A percentile compares a stretch with the other conserved stretches of the same genome.
These are phyloP conservation scores for Sipha flava DNA, from an alignment of 1,140 invertebrate species.

Conservation along the genomic window DNA sequence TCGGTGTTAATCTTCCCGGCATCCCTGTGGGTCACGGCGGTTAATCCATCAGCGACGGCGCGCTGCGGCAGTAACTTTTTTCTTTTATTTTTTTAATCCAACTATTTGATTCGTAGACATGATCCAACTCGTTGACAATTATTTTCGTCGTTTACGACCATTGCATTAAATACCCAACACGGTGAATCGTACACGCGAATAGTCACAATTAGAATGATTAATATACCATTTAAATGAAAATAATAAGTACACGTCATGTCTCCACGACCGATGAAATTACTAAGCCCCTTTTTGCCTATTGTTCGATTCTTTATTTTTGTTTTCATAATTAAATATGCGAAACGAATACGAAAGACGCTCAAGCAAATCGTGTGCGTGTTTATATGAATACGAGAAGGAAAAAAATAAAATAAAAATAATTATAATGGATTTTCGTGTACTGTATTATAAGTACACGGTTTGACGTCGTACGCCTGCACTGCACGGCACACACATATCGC, in stretches of 20 bases:
- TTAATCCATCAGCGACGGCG: background rate
- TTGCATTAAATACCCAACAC: background rate
- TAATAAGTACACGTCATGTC: background rate
- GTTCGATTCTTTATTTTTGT: background rate
- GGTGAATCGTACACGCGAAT: background rate
- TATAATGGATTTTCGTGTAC: too few species aligned
- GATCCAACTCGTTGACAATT: slow-evolving; percentile 4
- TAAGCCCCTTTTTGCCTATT: background rate
- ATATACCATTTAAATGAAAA: background rate
- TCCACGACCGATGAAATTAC: background rate
- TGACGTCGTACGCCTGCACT: too few species aligned
- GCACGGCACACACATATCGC: too few species aligned
- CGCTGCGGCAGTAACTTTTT: background rate
- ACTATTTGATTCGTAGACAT: slow-evolving; percentile 7
- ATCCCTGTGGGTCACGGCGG: slow-evolving; percentile 12
- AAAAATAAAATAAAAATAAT: too few species aligned
- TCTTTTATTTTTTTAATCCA: slow-evolving; percentile 43
- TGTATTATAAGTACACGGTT: too few species aligned
- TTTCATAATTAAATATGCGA: background rate
- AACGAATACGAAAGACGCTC: too few species aligned
- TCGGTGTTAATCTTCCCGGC: background rate
- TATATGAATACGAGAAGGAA: too few species aligned
- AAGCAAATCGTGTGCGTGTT: too few species aligned
- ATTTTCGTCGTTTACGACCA: background rate
- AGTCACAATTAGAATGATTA: background rate